Base-by-base conservation (phyloP, 2,888 invertebrate species). In the Hyles lineata region DNA sequence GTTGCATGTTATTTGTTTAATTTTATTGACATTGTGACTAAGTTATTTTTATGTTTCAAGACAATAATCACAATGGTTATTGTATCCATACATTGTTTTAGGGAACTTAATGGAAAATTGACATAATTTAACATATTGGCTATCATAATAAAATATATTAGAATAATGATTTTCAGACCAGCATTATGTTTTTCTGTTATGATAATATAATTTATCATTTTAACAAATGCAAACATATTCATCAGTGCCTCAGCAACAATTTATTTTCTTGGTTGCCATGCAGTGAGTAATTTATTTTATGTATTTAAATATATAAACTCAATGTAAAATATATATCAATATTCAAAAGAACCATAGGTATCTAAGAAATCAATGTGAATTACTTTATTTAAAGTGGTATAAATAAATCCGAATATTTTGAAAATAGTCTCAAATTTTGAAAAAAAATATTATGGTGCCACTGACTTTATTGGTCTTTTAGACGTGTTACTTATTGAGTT, bases 391-490 rank as follows among this genome's bases (percentile, higher is more conserved):
- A 29, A 23, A 60, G 59, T 59, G 9, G 23, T 59, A 21, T 21
- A 17, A 60, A 60, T 25, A 23, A 60, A 60, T 60, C 25, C 15
- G 17, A 23, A 5, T 25, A 60, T 25, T 23, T 15, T 60, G 25
- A 25, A 25, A 25, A 25, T 43, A 50, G 15, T 50, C 21, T 67
- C 23, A n/a, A 50, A 43, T 67, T 7, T 23, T 67, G 43, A 67
- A 67, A 15, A 50, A 43, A 17, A 23, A 23, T 43, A 67, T 43
- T 43, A 67, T 67, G 67, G 23, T 67, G 67, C 67, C 23, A 50
- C 23, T 67, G 67, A 50, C 55, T 15, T 63, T 15, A 43, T 25
- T n/a, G 61, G 69, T n/a, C 23, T 29, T 21, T 43, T 21, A 23
- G 21, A 23, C 23, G 15, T 17, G 43, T 50, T 17, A 23, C 23